phyloP scores from a whole-genome alignment of 2,113 vertebrate species.

The Camelus bactrianus region DNA sequence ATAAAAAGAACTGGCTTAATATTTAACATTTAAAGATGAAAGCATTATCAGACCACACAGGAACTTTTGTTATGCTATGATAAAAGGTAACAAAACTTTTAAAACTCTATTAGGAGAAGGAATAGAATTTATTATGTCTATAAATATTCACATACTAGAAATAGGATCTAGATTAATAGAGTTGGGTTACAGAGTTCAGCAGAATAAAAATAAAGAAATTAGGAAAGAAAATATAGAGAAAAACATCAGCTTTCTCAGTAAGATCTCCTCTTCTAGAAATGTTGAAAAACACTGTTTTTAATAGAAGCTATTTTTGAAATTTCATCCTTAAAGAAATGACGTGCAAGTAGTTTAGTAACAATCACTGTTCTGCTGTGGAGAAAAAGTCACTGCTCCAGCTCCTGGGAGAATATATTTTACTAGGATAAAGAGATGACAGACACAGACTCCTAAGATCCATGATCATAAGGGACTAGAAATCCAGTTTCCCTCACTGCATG shows the following conservation, averaged over 20 bases:
- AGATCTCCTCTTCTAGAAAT: slow-evolving; percentile 55
- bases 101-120: slow-evolving; percentile 53
- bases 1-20: slow-evolving; percentile 45
- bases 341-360: not conserved
- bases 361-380: not conserved
- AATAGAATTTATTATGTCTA: slow-evolving; percentile 62
- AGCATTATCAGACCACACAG: slow-evolving; percentile 25
- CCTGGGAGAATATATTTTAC: slow-evolving; percentile 3
- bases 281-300: slow-evolving; percentile 38
- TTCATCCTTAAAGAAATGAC: slow-evolving; percentile 3
- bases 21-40: not conserved
- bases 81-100: slow-evolving; percentile 59
- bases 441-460: not conserved
- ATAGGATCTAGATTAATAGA: slow-evolving; percentile 50
- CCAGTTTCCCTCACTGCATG: not conserved
- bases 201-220: slow-evolving; percentile 36
- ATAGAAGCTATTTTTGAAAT: slow-evolving; percentile 48
- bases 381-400: not conserved
- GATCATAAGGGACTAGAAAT: not conserved
- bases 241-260: slow-evolving; percentile 50
- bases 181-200: not conserved
- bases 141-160: slow-evolving; percentile 39
- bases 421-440: slow-evolving; percentile 17
- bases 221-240: slow-evolving; percentile 37
- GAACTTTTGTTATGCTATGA: slow-evolving; percentile 20